Conservation (phyloP, 2,888 invertebrate species). For the Polydrusus tereticollis region DNA sequence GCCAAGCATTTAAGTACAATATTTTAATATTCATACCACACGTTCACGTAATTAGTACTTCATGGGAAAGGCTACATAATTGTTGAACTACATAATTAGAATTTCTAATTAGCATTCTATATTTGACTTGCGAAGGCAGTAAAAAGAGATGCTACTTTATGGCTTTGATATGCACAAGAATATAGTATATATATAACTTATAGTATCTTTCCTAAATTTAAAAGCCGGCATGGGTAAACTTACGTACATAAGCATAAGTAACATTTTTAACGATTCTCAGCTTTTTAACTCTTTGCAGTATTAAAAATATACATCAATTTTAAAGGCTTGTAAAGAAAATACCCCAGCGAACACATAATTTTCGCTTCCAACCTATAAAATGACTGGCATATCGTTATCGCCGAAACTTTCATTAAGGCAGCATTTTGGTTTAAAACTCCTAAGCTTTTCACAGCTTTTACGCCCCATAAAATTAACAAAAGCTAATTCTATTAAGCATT, state of each 20-base stretch:
- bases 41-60: neutral
- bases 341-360: neutral
- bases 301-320: neutral
- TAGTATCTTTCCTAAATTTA: too few species aligned
- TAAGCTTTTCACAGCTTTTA: constrained; percentile 1
- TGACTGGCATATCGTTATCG: constrained; percentile 4
- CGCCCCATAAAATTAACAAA: constrained; percentile 10
- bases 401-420: constrained; percentile 8
- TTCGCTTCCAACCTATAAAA: neutral
- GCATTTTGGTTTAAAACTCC: neutral
- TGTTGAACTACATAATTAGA: constrained; percentile 1
- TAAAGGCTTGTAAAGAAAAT: neutral
- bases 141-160: neutral
- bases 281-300: too few species aligned
- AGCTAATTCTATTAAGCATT: neutral
- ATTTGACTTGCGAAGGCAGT: neutral
- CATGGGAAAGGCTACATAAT: constrained; percentile 2
- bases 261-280: too few species aligned
- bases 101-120: constrained; percentile 3
- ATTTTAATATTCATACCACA: neutral
- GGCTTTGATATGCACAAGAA: neutral
- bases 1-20: too few species aligned
- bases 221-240: too few species aligned
- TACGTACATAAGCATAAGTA: too few species aligned
- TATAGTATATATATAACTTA: neutral